phyloP scores from a whole-genome alignment of 2,113 vertebrate genomes.

The Jacana jacana region DNA sequence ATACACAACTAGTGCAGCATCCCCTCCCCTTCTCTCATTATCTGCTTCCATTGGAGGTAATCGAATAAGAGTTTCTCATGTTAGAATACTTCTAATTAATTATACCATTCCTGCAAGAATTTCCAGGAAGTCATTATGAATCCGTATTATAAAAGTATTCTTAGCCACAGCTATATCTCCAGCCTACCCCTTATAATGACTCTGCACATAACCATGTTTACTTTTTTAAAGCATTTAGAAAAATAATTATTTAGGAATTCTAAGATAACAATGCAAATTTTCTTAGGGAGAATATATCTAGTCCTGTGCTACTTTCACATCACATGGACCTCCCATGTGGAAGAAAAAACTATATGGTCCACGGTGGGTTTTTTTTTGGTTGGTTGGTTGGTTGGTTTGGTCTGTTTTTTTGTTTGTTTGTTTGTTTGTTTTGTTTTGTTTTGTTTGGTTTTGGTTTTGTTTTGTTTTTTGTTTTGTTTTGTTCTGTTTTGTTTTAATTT shows the following conservation, averaged over 20 bases:
- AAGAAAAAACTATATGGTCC: background rate
- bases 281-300: background rate
- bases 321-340: background rate
- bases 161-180: background rate
- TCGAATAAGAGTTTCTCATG: background rate
- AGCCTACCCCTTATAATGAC: background rate
- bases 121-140: background rate
- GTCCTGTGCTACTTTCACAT: background rate
- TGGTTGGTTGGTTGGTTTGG: too few species aligned
- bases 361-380: too few species aligned
- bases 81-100: background rate
- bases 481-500: too few species aligned
- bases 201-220: background rate
- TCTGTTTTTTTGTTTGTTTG: too few species aligned
- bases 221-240: background rate
- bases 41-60: background rate
- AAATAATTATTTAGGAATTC: background rate
- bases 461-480: too few species aligned
- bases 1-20: background rate
- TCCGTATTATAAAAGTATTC: background rate
- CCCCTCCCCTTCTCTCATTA: background rate
- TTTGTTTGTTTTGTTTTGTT: too few species aligned
- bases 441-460: too few species aligned
- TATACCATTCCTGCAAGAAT: background rate
- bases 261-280: background rate